These are phyloP conservation scores for Muraenolepis orangiensis DNA, from an alignment of 2,797 vertebrate species.

Conservation along the genomic window DNA sequence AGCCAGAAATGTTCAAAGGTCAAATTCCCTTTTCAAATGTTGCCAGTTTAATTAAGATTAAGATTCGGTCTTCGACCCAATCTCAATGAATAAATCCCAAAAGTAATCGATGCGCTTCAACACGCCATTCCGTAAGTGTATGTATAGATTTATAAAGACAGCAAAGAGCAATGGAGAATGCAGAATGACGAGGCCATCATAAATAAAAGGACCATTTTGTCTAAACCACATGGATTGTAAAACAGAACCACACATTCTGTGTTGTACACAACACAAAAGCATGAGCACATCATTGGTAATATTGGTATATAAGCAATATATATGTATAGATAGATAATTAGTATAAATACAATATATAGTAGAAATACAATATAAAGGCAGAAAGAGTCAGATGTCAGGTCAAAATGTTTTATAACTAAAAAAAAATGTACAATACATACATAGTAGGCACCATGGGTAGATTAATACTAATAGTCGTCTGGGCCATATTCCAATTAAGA, in stretches of 20 bases:
- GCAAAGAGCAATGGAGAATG: not conserved
- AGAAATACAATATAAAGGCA: no score
- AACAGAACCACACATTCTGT: not conserved
- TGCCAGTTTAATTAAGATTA: constrained; percentile 46
- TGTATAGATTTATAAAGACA: not conserved
- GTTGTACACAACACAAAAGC: not conserved
- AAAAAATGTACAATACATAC: constrained; percentile 34
- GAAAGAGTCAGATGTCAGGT: not conserved
- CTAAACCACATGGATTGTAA: not conserved
- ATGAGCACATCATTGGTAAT: no score
- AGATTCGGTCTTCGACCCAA: not conserved
- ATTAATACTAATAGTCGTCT: not conserved
- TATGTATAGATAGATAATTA: no score
- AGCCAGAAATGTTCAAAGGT: constrained; percentile 53
- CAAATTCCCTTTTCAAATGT: constrained; percentile 38
- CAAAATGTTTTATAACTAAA: constrained; percentile 42
- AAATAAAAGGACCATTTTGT: not conserved
- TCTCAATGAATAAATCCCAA: not conserved
- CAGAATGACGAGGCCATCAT: not conserved
- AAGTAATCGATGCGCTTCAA: not conserved
- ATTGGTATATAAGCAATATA: no score
- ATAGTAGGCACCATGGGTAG: constrained; percentile 7
- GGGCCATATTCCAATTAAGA: constrained; percentile 46
- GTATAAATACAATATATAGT: no score
- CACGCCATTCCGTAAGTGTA: not conserved